Evolutionary conservation across 2,797 vertebrate species (phyloP), one percentile per base, ranked within the genome.

Genomic region (Aselliscus stoliczkanus): DNA sequence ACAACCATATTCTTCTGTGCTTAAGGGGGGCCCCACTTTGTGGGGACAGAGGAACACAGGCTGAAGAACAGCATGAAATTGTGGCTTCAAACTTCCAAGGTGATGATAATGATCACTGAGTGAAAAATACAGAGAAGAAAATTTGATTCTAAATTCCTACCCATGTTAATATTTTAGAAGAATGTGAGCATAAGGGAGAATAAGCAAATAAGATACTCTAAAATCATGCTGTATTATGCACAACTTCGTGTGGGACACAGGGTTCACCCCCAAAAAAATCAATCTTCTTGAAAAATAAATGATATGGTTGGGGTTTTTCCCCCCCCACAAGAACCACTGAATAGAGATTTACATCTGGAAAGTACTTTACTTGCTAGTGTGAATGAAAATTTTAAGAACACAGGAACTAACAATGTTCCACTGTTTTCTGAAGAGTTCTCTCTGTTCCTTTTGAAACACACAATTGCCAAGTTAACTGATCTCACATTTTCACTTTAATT

Each of bases 401-500:
- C 27, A 91, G 56, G 27, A 56, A 90, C 62, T 75, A 69, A 76
- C 50, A 69, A 50, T 64, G 62, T 65, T 65, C 37, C 18, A 39
- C 31, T 89, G 70, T 58, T 94, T 58, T 85, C 60, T 93, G 29
- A 85, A 96, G 81, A 82, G 69, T 77, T 94, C 70, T 75, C 13
- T 88, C 67, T 93, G 54, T 95, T 92, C 58, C 60, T 54, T 72
- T 50, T 52, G 34, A 89, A 97, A 62, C 77, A 88, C 39, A 81
- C 76, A 90, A 92, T 91, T 91, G 69, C 50, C 88, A 94, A 88
- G 60, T 73, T 85, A 77, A 93, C 60, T n/a, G 23, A 81, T 64
- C 60, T 95, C 77, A 88, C 42, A 91, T 81, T 92, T 75, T 93
- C 47, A 94, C 72, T 92, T 79, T 60, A 93, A 93, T 75, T 85